phyloP scores from a whole-genome alignment of 1,140 invertebrate genomes.

The Apis cerana region DNA sequence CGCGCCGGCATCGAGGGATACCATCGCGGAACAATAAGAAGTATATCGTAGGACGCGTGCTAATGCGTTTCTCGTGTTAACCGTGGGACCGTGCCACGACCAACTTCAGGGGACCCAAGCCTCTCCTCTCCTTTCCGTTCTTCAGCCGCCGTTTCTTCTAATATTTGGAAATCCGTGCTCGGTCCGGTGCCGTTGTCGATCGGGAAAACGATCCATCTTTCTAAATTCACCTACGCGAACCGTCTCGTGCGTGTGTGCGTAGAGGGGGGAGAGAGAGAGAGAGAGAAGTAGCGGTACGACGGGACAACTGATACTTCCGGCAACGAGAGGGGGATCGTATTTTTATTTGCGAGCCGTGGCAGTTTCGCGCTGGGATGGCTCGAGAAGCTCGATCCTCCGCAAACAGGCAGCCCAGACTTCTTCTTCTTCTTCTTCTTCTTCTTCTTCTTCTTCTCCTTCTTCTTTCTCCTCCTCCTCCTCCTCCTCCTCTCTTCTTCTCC shows the following conservation, averaged over 20 bases:
- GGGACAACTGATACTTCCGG: constrained; percentile 60
- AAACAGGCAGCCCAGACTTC: constrained; percentile 61
- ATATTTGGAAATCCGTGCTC: constrained; percentile 70
- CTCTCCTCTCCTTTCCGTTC: constrained; percentile 24
- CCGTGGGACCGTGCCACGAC: constrained; percentile 59
- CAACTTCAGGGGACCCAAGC: constrained; percentile 12
- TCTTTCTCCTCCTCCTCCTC: too few species aligned
- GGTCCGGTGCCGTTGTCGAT: neutral
- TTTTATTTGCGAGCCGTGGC: constrained; percentile 20
- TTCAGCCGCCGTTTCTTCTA: constrained; percentile 49
- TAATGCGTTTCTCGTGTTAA: constrained; percentile 75
- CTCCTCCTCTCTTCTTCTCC: too few species aligned
- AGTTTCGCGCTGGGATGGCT: constrained; percentile 34
- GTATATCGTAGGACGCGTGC: constrained; percentile 70
- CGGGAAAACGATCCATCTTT: constrained; percentile 6
- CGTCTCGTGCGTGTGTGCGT: too few species aligned
- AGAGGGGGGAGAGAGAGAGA: neutral
- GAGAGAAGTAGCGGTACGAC: constrained; percentile 50
- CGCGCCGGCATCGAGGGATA: constrained; percentile 62
- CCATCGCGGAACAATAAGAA: constrained; percentile 71
- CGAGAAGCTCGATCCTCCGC: constrained; percentile 43
- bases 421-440: neutral
- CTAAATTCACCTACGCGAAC: neutral
- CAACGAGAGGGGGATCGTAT: constrained; percentile 21
- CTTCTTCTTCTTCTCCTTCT: too few species aligned